phyloP scores from a whole-genome alignment of 2,888 invertebrate species.

The Dioctria rufipes region DNA sequence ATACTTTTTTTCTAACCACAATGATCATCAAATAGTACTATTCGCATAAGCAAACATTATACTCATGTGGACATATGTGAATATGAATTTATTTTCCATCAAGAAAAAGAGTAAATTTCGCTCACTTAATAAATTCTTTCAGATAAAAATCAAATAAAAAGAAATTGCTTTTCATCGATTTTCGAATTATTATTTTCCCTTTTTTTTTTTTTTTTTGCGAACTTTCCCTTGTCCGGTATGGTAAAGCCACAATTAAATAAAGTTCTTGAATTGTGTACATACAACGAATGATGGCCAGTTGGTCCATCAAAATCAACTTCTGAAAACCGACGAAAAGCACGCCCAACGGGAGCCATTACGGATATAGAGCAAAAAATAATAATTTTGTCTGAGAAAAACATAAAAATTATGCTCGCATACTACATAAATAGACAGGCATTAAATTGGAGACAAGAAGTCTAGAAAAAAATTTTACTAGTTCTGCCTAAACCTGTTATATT shows the following conservation, averaged over 20 bases:
- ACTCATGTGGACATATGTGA: too few relatives aligned
- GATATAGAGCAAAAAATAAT: neutral
- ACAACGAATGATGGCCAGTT: neutral
- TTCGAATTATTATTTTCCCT: neutral
- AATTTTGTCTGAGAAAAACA: slow-evolving; percentile 16
- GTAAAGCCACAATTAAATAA: slow-evolving; percentile 26
- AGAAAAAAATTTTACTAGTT: slow-evolving; percentile 30
- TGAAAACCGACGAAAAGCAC: neutral
- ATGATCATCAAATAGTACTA: too few relatives aligned
- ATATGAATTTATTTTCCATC: too few relatives aligned
- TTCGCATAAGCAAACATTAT: too few relatives aligned
- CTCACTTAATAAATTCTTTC: too few relatives aligned
- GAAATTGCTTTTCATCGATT: neutral
- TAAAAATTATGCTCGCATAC: slow-evolving; percentile 41
- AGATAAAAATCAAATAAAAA: too few relatives aligned
- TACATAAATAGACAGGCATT: slow-evolving; percentile 35
- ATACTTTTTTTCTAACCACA: too few relatives aligned
- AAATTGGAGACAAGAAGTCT: slow-evolving; percentile 47
- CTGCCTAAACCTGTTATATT: neutral
- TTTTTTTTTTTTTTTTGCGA: neutral
- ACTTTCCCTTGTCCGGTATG: neutral
- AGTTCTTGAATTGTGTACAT: neutral
- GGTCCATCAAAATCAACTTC: neutral
- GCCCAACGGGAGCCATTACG: neutral
- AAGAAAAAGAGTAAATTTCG: too few relatives aligned